These are phyloP conservation scores for Drosophila greeni DNA, from an alignment of 2,888 invertebrate species.

Conservation along the genomic window DNA sequence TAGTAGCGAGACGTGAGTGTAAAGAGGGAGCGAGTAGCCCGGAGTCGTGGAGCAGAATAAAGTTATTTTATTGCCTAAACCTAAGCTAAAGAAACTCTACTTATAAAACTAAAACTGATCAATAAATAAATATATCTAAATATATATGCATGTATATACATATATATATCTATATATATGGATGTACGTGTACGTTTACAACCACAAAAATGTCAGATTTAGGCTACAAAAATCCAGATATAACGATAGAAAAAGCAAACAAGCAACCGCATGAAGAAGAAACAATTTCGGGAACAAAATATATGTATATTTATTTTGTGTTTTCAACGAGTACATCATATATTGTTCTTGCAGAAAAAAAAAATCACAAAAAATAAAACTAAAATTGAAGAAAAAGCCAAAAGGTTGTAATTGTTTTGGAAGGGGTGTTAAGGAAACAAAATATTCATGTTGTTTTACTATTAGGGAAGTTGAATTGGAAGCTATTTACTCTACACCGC, in stretches of 20 bases:
- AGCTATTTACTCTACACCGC: too few species aligned
- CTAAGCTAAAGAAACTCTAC: slow-evolving; percentile 41
- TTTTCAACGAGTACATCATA: slow-evolving; percentile 55
- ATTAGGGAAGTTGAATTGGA: too few species aligned
- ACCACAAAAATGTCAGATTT: slow-evolving; percentile 64
- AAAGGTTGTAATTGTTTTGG: neutral
- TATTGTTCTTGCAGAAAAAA: slow-evolving; percentile 67
- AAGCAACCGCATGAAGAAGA: slow-evolving; percentile 27
- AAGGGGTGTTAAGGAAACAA: too few species aligned
- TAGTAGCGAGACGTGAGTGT: slow-evolving; percentile 7
- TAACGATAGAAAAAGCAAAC: slow-evolving; percentile 27
- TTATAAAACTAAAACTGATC: slow-evolving; percentile 38
- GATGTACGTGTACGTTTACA: slow-evolving; percentile 41
- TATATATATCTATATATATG: slow-evolving; percentile 16
- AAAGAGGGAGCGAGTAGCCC: slow-evolving; percentile 8
- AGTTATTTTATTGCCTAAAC: slow-evolving; percentile 56
- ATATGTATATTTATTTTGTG: slow-evolving; percentile 71
- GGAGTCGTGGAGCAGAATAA: slow-evolving; percentile 20
- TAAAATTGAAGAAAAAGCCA: slow-evolving; percentile 26
- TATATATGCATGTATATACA: slow-evolving; percentile 8
- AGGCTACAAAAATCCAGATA: slow-evolving; percentile 68
- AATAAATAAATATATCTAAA: slow-evolving; percentile 39
- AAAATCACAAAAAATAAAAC: slow-evolving; percentile 41
- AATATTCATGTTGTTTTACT: too few species aligned
- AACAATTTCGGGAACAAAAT: slow-evolving; percentile 76